Percentiles rank a stretch among this genome's conserved stretches.
Evolutionary conservation across 2,888 invertebrate genomes (phyloP).

Genomic region (Drosophila fulvimacula): DNA sequence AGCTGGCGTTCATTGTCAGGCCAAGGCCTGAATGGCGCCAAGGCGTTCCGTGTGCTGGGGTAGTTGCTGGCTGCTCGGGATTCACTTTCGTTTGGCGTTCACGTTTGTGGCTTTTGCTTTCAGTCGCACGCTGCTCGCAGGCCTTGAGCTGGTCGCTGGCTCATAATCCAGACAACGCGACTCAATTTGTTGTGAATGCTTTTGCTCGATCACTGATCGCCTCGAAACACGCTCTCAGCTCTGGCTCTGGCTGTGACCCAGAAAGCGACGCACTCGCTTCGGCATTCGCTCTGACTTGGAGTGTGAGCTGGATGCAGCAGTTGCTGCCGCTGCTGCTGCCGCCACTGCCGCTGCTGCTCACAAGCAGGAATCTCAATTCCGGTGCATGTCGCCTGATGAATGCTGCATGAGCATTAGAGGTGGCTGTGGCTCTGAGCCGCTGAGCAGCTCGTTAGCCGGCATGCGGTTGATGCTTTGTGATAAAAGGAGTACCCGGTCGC

Average conservation of each 20-base stretch:
- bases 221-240: conserved; percentile 39
- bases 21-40: conserved; percentile 55
- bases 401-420: conserved; percentile 55
- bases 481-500: conserved; percentile 70
- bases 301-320: conserved; percentile 14
- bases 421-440: conserved; percentile 16
- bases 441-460: conserved; percentile 18
- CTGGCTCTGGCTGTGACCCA: conserved; percentile 27
- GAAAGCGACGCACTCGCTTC: conserved; percentile 12
- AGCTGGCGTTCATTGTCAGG: conserved; percentile 20
- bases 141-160: conserved; percentile 38
- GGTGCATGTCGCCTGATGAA: conserved; percentile 56
- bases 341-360: conserved; percentile 1
- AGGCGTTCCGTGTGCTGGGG: conserved; percentile 25
- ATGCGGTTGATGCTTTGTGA: conserved; percentile 49
- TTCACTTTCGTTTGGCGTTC: conserved; percentile 68
- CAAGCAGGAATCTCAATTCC: conserved; percentile 70
- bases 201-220: conserved; percentile 37
- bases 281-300: conserved; percentile 11
- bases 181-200: conserved; percentile 49
- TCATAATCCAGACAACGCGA: conserved; percentile 56
- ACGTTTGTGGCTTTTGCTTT: conserved; percentile 64
- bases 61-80: conserved; percentile 39
- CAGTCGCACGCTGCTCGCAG: conserved; percentile 57
- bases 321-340: not conserved